Evolutionary conservation across 2,113 vertebrate genomes (phyloP), one percentile per base, ranked within the genome.

Genomic region (Oryzias celebensis): DNA sequence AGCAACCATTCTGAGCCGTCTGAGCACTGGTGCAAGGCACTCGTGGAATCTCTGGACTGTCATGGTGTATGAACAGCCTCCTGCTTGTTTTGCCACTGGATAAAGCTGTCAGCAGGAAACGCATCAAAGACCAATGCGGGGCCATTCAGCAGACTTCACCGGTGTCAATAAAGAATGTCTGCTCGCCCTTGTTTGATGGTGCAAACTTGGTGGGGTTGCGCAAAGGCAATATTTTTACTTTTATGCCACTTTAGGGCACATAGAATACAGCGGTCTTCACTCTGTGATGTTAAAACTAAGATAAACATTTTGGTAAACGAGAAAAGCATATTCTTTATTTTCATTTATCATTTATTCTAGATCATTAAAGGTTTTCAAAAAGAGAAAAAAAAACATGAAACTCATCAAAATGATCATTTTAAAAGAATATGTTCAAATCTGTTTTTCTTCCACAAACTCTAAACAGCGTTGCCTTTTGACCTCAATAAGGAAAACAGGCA

Each of bases 41-140:
- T 81, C 63, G 28, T 53, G 73, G 83, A 89, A 87, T 88, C 83
- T 74, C 20, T 47, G 80, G 82, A 73, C 66, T 71, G 80, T 76
- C 72, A 69, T 58, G 78, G 55, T 82, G 76, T 22, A 54, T 78
- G 76, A 83, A 71, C 79, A 66, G 62, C 64, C 71, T 73, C 73
- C 72, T 42, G 71, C 45, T 60, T 52, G 66, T 78, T 67, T 78
- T 20, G 41, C 52, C 68, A 58, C 53, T 49, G 67, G 74, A 84
- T 81, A 76, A 53, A 78, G 62, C 78, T 70, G 41, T 88, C 83
- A 84, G 68, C 73, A 58, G 77, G 68, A 65, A 78, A 75, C 82
- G 79, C 58, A 80, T 77, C 59, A 62, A 63, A 75, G 65, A 50
- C 60, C 28, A 54, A 65, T 50, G 43, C 8, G 15, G 62, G 62